phyloP scores from a whole-genome alignment of 1,140 invertebrate genomes.

The Aphelinus atriplicis region DNA sequence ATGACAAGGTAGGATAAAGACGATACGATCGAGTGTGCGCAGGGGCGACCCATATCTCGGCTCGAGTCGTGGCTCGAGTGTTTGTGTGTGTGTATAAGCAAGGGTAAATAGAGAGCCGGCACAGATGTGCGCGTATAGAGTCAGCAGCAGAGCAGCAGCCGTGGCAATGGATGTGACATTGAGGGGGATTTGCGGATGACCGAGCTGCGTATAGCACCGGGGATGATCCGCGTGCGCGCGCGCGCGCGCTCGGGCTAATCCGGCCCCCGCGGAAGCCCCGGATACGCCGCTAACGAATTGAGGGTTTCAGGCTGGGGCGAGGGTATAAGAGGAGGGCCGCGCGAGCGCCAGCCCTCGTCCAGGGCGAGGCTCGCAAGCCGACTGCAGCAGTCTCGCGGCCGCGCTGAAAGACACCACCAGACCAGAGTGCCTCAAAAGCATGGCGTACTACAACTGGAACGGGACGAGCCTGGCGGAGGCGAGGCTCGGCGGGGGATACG shows the following conservation, averaged over 20 bases:
- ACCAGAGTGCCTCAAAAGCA: neutral
- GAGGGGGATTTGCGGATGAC: constrained; percentile 55
- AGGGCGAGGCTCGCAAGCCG: neutral
- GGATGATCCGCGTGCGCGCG: constrained; percentile 57
- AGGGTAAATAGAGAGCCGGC: too few species aligned
- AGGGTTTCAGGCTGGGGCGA: constrained; percentile 41
- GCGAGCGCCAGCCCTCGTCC: neutral
- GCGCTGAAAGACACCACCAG: too few species aligned
- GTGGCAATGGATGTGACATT: constrained; percentile 58
- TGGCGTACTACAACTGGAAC: constrained; percentile 28
- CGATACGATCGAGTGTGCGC: too few species aligned
- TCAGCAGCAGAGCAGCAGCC: constrained; percentile 17
- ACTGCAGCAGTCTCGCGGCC: too few species aligned
- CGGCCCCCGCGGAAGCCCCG: constrained; percentile 27
- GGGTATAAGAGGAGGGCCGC: constrained; percentile 49
- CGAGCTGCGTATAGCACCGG: constrained; percentile 30
- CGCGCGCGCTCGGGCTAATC: constrained; percentile 53
- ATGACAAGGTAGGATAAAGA: too few species aligned
- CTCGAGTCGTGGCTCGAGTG: too few species aligned
- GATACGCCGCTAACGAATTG: constrained; percentile 36
- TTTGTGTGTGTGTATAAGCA: too few species aligned
- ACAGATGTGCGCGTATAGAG: too few species aligned
- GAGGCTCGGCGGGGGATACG: too few species aligned
- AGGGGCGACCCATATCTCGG: too few species aligned
- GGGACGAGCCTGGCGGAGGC: neutral